Percentiles rank a stretch among this genome's conserved stretches.
Evolutionary conservation across 2,888 invertebrate species (phyloP).

Genomic region (Saturnia japonica): DNA sequence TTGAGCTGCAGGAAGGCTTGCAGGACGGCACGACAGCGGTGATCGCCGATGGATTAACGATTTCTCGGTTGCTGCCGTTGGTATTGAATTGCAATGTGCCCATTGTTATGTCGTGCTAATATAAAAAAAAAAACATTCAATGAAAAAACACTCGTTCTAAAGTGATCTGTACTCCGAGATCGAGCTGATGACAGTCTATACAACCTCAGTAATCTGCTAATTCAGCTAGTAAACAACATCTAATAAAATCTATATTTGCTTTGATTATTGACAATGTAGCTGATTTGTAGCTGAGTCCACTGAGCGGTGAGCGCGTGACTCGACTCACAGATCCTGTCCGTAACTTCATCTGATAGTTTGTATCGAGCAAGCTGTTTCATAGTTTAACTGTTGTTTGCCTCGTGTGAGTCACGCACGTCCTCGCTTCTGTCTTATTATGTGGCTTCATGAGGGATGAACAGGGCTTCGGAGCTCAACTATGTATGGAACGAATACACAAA

Average conservation of each 20-base stretch:
- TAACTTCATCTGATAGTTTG: background rate
- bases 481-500: background rate
- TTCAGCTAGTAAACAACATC: background rate
- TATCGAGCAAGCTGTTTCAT: slow-evolving; percentile 4
- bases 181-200: no score
- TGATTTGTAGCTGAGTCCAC: background rate
- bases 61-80: no score
- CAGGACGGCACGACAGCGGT: no score
- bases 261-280: background rate
- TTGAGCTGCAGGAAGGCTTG: no score
- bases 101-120: no score
- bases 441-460: background rate
- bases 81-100: no score
- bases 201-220: background rate
- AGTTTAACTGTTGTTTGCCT: background rate
- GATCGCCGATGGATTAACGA: no score
- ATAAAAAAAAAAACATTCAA: no score
- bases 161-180: no score
- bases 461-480: background rate
- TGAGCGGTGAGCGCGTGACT: background rate
- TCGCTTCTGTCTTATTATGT: slow-evolving; percentile 1
- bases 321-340: background rate
- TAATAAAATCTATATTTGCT: slow-evolving; percentile 13
- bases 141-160: no score
- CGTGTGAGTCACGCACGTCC: background rate